Conservation (phyloP, 2,888 invertebrate genomes). For the Drosophila yooni region DNA sequence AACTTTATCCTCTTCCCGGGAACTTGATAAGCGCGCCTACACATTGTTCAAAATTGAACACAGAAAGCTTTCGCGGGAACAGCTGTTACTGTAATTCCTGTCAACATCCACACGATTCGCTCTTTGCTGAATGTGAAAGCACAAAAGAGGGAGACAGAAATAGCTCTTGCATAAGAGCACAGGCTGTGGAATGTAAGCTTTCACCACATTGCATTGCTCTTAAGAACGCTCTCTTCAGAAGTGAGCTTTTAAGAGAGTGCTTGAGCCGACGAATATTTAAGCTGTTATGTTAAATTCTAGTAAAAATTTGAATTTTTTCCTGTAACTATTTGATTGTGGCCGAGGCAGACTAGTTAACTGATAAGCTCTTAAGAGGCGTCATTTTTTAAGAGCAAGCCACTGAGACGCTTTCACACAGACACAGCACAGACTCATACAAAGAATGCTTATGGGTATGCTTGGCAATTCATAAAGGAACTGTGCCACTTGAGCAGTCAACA, state of each 20-base stretch:
- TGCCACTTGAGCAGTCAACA: slow-evolving; percentile 78
- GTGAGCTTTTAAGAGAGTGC: slow-evolving; percentile 63
- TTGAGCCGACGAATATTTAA: slow-evolving; percentile 4
- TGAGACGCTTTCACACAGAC: slow-evolving; percentile 26
- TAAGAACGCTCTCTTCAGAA: slow-evolving; percentile 39
- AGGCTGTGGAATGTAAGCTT: slow-evolving; percentile 51
- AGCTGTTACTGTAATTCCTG: slow-evolving; percentile 42
- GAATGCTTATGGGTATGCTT: slow-evolving; percentile 6
- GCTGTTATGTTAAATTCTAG: slow-evolving; percentile 7
- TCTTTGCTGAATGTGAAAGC: slow-evolving; percentile 53
- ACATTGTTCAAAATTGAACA: slow-evolving; percentile 42
- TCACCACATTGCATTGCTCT: slow-evolving; percentile 23
- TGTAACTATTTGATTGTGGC: slow-evolving; percentile 18
- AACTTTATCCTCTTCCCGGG: slow-evolving; percentile 21
- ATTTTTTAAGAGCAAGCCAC: slow-evolving; percentile 48
- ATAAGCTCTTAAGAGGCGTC: slow-evolving; percentile 56
- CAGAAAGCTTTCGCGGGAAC: slow-evolving; percentile 40
- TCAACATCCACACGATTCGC: slow-evolving; percentile 41
- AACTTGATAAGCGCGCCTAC: slow-evolving; percentile 28
- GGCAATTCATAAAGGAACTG: slow-evolving; percentile 59
- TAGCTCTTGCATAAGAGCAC: slow-evolving; percentile 11
- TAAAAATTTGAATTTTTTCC: slow-evolving; percentile 9
- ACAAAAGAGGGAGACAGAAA: background rate
- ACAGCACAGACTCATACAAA: slow-evolving; percentile 1
- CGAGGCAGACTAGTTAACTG: slow-evolving; percentile 52